These are phyloP conservation scores for Chionodraco myersi DNA, from an alignment of 2,113 vertebrate species.

Conservation along the genomic window DNA sequence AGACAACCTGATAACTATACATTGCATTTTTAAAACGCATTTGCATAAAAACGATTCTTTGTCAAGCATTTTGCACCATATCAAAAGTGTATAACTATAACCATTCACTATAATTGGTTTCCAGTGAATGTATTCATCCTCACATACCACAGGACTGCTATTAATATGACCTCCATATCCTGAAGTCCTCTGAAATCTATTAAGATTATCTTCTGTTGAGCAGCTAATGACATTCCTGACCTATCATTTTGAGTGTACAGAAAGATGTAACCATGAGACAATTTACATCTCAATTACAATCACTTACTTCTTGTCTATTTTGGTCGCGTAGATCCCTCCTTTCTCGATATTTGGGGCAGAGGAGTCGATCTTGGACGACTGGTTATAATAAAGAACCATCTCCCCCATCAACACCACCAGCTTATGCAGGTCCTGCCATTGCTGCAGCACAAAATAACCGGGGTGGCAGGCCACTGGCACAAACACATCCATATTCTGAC, in stretches of 20 bases:
- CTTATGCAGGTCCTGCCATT: slow-evolving; percentile 92
- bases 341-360: slow-evolving; percentile 77
- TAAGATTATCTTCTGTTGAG: not conserved
- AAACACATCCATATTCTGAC: slow-evolving; percentile 91
- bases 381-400: slow-evolving; percentile 94
- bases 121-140: not conserved
- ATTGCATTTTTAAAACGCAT: no score
- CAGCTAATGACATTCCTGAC: not conserved
- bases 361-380: slow-evolving; percentile 73
- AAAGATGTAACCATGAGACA: not conserved
- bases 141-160: not conserved
- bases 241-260: not conserved
- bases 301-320: slow-evolving; percentile 90
- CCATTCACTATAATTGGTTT: no score
- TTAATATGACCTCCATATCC: not conserved
- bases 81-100: no score
- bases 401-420: slow-evolving; percentile 93
- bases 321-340: slow-evolving; percentile 91
- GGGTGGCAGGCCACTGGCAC: slow-evolving; percentile 94
- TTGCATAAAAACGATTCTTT: no score
- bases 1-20: no score
- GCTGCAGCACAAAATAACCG: slow-evolving; percentile 93
- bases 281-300: no score
- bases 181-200: not conserved
- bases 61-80: no score